Percentiles rank a stretch among this genome's conserved stretches.
Conservation (phyloP, 2,113 vertebrate genomes). For the Tympanuchus pallidicinctus region DNA sequence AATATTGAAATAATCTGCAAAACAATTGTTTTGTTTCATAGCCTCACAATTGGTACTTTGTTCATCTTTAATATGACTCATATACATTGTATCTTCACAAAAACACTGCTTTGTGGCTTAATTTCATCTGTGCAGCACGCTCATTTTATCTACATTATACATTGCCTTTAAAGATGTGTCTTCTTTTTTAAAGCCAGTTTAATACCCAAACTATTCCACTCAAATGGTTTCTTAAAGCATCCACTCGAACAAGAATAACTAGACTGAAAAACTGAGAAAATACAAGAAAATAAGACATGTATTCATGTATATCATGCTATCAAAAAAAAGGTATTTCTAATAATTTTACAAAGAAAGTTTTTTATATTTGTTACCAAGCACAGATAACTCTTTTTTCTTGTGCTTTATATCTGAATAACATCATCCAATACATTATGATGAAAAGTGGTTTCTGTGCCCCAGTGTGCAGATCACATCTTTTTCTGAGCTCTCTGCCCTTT, state of each 20-base stretch:
- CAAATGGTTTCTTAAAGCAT: not conserved
- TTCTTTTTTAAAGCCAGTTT: not conserved
- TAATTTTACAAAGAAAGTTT: not conserved
- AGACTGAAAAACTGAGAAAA: not conserved
- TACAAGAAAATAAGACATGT: not conserved
- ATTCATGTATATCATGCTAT: accelerated
- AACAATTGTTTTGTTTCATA: not conserved
- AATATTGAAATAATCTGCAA: not conserved
- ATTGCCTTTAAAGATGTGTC: not conserved
- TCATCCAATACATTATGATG: slow-evolving; percentile 1
- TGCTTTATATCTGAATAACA: not conserved
- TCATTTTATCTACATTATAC: not conserved
- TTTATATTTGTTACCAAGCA: not conserved
- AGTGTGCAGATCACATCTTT: slow-evolving; percentile 1
- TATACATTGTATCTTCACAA: not conserved
- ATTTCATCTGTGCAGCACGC: not conserved
- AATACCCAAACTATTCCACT: not conserved
- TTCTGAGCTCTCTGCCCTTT: slow-evolving; percentile 58
- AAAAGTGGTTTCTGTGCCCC: slow-evolving; percentile 3
- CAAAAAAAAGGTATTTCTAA: not conserved
- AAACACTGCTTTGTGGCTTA: accelerated
- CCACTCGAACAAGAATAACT: not conserved
- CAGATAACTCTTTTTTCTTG: not conserved
- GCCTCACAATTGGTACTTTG: not conserved
- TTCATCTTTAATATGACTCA: not conserved